Evolutionary conservation across 2,888 invertebrate genomes (phyloP).

Genomic region (Dicyrtoma fusca): DNA sequence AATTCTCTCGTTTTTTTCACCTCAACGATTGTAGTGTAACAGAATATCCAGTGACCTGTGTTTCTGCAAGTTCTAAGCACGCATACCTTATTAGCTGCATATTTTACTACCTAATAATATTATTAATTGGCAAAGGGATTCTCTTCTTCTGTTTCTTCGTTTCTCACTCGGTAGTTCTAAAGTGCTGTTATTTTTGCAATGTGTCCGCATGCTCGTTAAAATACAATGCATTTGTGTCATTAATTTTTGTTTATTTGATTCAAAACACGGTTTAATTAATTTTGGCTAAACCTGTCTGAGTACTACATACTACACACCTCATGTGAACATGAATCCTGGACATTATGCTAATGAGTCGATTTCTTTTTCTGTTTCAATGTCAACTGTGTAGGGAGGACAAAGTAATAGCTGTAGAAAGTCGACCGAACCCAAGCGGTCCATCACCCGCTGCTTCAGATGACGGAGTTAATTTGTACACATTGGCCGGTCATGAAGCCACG

Average conservation of each 20-base stretch:
- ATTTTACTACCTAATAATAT: too few species aligned
- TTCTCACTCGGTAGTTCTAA: not conserved
- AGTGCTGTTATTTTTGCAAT: too few species aligned
- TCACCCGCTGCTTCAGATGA: slow-evolving; percentile 66
- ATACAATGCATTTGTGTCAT: slow-evolving; percentile 2
- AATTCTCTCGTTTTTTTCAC: too few species aligned
- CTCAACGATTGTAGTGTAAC: too few species aligned
- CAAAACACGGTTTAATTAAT: not conserved
- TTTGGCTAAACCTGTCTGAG: not conserved
- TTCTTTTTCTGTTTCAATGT: not conserved
- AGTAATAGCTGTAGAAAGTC: slow-evolving; percentile 53
- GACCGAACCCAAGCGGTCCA: slow-evolving; percentile 51
- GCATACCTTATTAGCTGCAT: too few species aligned
- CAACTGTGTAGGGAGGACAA: slow-evolving; percentile 54
- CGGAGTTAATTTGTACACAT: slow-evolving; percentile 91
- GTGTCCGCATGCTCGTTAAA: not conserved
- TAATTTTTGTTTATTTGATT: not conserved
- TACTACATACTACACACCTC: not conserved
- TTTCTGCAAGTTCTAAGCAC: too few species aligned
- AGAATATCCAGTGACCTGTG: too few species aligned
- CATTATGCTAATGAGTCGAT: too few species aligned
- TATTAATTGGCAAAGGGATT: too few species aligned
- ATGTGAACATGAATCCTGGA: too few species aligned
- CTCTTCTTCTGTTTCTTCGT: not conserved
- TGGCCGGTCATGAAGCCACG: slow-evolving; percentile 85